A percentile compares a stretch with the other conserved stretches of the same genome.
These are phyloP conservation scores for Eilema griseolum DNA, from an alignment of 2,888 invertebrate genomes.

Conservation along the genomic window DNA sequence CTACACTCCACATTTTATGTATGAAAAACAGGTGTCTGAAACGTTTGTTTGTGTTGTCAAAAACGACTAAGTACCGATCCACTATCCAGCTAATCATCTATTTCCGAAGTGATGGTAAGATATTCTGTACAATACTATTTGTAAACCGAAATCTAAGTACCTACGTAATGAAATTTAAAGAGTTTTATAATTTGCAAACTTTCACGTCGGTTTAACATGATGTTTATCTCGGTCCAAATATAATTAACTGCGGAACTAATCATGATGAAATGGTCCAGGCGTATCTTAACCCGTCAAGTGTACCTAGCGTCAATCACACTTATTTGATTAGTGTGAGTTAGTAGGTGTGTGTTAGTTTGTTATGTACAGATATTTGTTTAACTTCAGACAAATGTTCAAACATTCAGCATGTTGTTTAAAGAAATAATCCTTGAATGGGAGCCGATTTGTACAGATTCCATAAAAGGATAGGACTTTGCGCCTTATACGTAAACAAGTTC, in stretches of 20 bases:
- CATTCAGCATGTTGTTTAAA: conserved; percentile 61
- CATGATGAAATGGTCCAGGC: conserved; percentile 4
- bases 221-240: conserved; percentile 12
- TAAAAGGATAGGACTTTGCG: conserved; percentile 71
- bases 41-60: background rate
- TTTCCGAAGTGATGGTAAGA: background rate
- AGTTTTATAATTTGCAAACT: background rate
- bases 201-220: background rate
- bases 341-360: conserved; percentile 21
- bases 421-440: conserved; percentile 75
- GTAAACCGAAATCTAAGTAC: background rate
- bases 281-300: conserved; percentile 13
- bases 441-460: conserved; percentile 73
- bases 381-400: conserved; percentile 53
- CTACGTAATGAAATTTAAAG: background rate
- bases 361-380: conserved; percentile 48
- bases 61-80: background rate
- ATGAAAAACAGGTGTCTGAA: background rate
- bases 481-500: conserved; percentile 84
- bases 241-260: conserved; percentile 5
- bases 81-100: background rate
- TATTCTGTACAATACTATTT: background rate
- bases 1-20: conserved; percentile 24
- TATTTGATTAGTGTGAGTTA: conserved; percentile 19
- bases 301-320: conserved; percentile 15